Evolutionary conservation across 2,888 invertebrate genomes (phyloP), one percentile per base, ranked within the genome.

Genomic region (Unio delphinus): DNA sequence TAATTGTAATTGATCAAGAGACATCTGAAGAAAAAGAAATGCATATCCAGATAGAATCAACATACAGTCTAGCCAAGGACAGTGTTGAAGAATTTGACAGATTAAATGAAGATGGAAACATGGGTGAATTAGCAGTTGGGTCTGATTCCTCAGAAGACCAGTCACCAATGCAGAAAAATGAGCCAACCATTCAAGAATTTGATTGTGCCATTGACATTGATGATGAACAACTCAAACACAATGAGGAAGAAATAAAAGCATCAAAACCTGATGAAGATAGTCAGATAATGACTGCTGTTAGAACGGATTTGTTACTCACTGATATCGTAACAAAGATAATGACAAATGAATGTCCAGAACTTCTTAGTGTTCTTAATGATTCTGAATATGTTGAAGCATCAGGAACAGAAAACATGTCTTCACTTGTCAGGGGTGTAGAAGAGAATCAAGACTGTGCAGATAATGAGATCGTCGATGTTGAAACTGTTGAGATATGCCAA

Each of bases 21-120:
- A 8, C 18, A 30, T 56, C 61, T 3, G 61, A 34, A 6, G 28
- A 17, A 17, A 60, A 62, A 23, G 54, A 67, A 23, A 20, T 68
- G 8, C 54, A 73, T 26, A 67, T 75, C 17, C 71, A 70, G 64
- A 75, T 77, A 66, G 59, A 66, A 58, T 69, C 70, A 18, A 68
- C 76, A 57, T 77, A 69, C 62, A 80, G 80, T 65, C 55, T 80
- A 18, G 45, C 68, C 7, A 45, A 45, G 45, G 45, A 45, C 45
- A 45, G 3, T 45, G 15, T 45, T 15, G 45, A 45, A 45, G 45
- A 45, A 15, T 45, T 45, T 45, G 45, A 15, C 15, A 45, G 15
- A 45, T 45, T 45, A 45, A 11, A 45, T 45, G 45, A 45, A 45
- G 45, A 45, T 45, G 45, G 8, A 45, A 45, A 70, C 54, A 55